phyloP scores from a whole-genome alignment of 2,888 invertebrate species.

The Halictus quadricinctus region DNA sequence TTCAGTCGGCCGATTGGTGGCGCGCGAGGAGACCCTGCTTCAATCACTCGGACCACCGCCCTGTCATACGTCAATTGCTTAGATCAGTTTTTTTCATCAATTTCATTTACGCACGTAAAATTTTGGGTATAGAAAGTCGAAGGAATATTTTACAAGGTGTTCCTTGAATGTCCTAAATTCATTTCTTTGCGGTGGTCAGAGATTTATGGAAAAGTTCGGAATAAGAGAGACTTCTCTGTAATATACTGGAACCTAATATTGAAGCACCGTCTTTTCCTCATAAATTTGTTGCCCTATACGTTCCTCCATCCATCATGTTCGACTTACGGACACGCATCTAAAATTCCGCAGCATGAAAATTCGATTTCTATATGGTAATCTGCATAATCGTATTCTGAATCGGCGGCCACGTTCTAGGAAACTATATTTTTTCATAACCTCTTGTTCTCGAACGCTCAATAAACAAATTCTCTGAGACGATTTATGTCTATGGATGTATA shows the following conservation, averaged over 20 bases:
- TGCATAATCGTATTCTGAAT: constrained; percentile 1
- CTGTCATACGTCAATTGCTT: no score
- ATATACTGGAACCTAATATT: constrained; percentile 8
- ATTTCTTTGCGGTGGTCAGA: background rate
- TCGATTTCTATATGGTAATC: constrained; percentile 8
- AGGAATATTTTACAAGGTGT: no score
- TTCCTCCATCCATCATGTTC: constrained; percentile 15
- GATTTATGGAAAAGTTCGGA: background rate
- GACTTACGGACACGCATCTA: constrained; percentile 8
- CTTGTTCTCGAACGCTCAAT: background rate
- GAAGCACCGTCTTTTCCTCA: background rate
- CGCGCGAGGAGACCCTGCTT: no score
- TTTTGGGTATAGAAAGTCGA: no score
- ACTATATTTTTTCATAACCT: background rate
- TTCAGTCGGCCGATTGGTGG: no score
- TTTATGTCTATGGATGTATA: background rate
- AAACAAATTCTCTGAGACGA: background rate
- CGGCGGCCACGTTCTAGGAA: background rate
- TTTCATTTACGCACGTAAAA: no score
- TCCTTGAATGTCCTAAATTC: background rate
- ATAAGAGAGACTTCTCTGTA: background rate
- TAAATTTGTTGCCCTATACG: background rate
- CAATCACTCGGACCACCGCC: no score
- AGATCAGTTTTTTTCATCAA: no score
- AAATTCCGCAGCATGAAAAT: constrained; percentile 4